Percentiles rank a stretch among this genome's conserved stretches.
Conservation (phyloP, 2,113 vertebrate genomes). For the Perccottus glenii region DNA sequence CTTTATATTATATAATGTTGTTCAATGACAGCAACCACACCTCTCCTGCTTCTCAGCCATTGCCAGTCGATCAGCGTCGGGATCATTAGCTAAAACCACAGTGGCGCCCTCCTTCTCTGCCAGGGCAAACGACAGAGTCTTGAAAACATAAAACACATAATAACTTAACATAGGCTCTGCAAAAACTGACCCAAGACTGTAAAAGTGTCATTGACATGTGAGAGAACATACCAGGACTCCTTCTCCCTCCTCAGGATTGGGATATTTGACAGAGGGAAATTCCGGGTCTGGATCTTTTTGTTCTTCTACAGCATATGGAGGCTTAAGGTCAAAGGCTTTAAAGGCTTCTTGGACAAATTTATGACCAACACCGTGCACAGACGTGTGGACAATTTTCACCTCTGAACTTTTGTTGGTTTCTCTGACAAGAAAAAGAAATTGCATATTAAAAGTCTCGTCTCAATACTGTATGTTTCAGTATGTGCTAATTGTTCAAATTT, state of each 20-base stretch:
- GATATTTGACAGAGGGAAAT: constrained; percentile 95
- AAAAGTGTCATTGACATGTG: neutral
- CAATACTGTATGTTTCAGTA: neutral
- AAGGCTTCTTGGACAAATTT: constrained; percentile 92
- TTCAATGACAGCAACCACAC: constrained; percentile 47
- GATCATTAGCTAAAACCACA: constrained; percentile 93
- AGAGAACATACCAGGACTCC: constrained; percentile 89
- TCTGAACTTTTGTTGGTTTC: constrained; percentile 86
- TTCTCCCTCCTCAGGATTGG: constrained; percentile 97
- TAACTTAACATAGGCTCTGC: neutral
- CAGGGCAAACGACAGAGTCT: constrained; percentile 93
- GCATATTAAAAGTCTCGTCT: neutral
- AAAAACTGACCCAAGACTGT: neutral
- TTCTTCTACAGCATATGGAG: constrained; percentile 89
- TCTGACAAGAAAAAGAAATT: constrained; percentile 68
- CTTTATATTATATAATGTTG: neutral
- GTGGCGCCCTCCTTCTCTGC: constrained; percentile 88
- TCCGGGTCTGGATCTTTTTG: constrained; percentile 96
- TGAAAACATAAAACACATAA: constrained; percentile 59
- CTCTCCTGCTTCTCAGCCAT: constrained; percentile 91
- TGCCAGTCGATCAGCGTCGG: constrained; percentile 94
- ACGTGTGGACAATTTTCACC: constrained; percentile 94
- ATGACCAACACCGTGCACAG: constrained; percentile 95
- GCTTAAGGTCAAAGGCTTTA: constrained; percentile 88
- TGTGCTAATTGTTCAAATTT: neutral